A percentile compares a stretch with the other conserved stretches of the same genome.
Evolutionary conservation across 1,140 invertebrate genomes (phyloP).

Genomic region (Euborellia annulipes): DNA sequence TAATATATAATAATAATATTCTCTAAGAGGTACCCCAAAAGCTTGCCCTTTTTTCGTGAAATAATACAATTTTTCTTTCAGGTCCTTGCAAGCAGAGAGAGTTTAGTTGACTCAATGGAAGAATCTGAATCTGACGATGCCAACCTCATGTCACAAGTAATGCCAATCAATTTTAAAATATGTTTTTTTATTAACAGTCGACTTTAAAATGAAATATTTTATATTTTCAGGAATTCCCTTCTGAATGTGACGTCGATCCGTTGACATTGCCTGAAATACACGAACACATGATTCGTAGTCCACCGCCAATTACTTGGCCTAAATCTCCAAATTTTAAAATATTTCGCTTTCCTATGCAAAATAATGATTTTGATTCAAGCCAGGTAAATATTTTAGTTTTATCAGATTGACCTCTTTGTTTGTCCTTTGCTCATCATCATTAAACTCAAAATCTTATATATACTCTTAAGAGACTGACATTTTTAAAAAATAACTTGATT

Average conservation of each 20-base stretch:
- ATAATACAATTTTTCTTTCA: conserved; percentile 23
- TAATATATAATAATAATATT: too few relatives aligned
- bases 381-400: conserved; percentile 14
- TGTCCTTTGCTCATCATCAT: too few relatives aligned
- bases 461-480: too few relatives aligned
- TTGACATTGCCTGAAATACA: conserved; percentile 60
- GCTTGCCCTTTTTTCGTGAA: too few relatives aligned
- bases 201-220: neutral
- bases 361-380: conserved; percentile 16
- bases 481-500: too few relatives aligned
- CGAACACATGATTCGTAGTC: conserved; percentile 64
- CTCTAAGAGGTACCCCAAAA: too few relatives aligned
- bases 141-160: conserved; percentile 55
- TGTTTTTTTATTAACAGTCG: conserved; percentile 1
- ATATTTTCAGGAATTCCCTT: conserved; percentile 43
- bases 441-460: too few relatives aligned
- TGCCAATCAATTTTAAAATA: neutral
- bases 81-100: conserved; percentile 59
- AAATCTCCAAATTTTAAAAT: conserved; percentile 25
- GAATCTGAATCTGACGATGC: conserved; percentile 59
- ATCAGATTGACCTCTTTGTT: too few relatives aligned
- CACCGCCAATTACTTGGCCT: conserved; percentile 56
- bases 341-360: conserved; percentile 23
- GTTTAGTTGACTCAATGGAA: conserved; percentile 48
- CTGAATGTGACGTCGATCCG: conserved; percentile 46